These are phyloP conservation scores for Athetis lepigone DNA, from an alignment of 2,888 invertebrate genomes.

Conservation along the genomic window DNA sequence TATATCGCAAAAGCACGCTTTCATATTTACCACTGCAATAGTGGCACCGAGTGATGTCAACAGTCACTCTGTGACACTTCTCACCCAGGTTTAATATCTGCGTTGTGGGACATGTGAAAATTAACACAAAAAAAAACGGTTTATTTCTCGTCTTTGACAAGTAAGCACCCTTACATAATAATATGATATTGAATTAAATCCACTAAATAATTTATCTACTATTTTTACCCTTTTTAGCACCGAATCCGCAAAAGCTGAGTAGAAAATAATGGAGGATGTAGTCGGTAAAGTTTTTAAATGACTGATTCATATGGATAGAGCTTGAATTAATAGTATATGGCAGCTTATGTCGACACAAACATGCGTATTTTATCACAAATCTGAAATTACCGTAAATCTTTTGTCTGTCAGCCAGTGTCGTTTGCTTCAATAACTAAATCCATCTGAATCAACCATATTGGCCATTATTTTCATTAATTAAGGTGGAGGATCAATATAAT, in stretches of 20 bases:
- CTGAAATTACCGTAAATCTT: not conserved
- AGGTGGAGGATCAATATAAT: constrained; percentile 21
- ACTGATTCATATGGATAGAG: not conserved
- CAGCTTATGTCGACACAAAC: no score
- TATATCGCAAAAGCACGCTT: no score
- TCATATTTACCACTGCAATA: no score
- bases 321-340: no score
- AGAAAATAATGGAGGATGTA: not conserved
- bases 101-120: no score
- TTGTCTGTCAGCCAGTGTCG: not conserved
- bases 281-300: not conserved
- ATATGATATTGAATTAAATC: not conserved
- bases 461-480: not conserved
- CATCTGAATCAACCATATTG: constrained; percentile 3
- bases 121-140: no score
- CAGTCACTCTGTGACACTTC: no score
- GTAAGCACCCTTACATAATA: no score
- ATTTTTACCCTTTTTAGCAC: constrained; percentile 15
- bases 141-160: no score
- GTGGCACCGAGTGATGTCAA: no score
- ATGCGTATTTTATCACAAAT: not conserved
- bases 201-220: constrained; percentile 2
- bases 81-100: no score
- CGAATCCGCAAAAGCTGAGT: not conserved
- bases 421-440: not conserved